Evolutionary conservation across 2,888 invertebrate genomes (phyloP).

Genomic region (Drosophila antonietae): DNA sequence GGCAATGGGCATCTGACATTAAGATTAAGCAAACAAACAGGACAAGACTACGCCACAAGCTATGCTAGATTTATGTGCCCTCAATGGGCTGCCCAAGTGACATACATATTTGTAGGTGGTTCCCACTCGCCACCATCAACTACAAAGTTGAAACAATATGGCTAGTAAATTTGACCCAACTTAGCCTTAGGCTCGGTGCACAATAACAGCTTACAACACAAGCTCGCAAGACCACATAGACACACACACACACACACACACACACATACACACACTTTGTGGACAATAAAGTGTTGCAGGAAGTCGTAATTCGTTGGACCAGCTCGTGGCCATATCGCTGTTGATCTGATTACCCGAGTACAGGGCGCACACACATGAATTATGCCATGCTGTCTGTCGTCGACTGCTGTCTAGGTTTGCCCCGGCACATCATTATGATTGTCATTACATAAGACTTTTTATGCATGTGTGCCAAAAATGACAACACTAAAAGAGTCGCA

Average conservation of each 20-base stretch:
- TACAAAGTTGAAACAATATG: conserved; percentile 50
- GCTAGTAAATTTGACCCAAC: conserved; percentile 30
- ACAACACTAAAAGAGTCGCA: conserved; percentile 22
- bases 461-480: conserved; percentile 46
- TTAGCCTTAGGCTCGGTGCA: conserved; percentile 28
- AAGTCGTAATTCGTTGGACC: conserved; percentile 46
- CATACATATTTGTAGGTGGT: conserved; percentile 11
- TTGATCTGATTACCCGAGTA: conserved; percentile 65
- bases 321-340: conserved; percentile 45
- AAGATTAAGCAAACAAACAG: conserved; percentile 16
- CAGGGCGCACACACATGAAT: conserved; percentile 45
- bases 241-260: not conserved
- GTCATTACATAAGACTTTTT: conserved; percentile 52
- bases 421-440: conserved; percentile 67
- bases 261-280: not conserved
- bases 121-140: conserved; percentile 32
- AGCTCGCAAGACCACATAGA: not conserved
- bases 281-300: conserved; percentile 39
- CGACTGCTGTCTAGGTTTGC: conserved; percentile 15
- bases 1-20: conserved; percentile 23
- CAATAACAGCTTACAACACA: conserved; percentile 14
- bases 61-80: conserved; percentile 39
- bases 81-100: not conserved
- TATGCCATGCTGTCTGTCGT: conserved; percentile 35
- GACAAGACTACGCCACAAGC: conserved; percentile 8